phyloP scores from a whole-genome alignment of 1,140 invertebrate species.

The Macrobrachium rosenbergii region DNA sequence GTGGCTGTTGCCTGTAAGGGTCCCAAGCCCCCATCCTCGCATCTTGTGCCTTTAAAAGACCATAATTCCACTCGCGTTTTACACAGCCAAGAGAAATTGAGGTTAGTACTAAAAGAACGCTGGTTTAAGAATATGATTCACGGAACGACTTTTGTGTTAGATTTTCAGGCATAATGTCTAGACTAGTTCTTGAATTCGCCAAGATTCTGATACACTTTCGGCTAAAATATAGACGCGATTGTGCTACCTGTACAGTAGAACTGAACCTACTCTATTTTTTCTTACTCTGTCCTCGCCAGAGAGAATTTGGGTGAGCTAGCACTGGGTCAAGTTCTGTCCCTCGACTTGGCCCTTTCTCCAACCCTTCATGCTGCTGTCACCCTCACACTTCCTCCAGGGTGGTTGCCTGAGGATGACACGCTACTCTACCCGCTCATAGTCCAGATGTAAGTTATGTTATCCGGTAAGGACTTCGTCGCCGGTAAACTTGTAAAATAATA shows the following conservation, averaged over 20 bases:
- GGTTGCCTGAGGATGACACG: slow-evolving; percentile 51
- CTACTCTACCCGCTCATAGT: slow-evolving; percentile 56
- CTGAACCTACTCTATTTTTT: background rate
- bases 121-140: background rate
- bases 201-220: too few species aligned
- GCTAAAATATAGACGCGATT: too few species aligned
- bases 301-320: slow-evolving; percentile 39
- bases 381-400: slow-evolving; percentile 60
- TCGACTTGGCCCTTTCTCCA: slow-evolving; percentile 47
- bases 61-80: background rate
- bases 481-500: too few species aligned
- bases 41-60: slow-evolving; percentile 25
- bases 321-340: slow-evolving; percentile 29
- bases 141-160: background rate
- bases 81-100: slow-evolving; percentile 14
- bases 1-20: slow-evolving; percentile 44
- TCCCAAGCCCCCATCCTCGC: slow-evolving; percentile 33
- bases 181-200: background rate
- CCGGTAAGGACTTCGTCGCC: background rate
- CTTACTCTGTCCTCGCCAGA: slow-evolving; percentile 1
- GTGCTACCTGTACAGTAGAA: too few species aligned
- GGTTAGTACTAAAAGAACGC: background rate
- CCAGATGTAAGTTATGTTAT: slow-evolving; percentile 49
- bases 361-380: slow-evolving; percentile 54
- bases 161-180: background rate